These are phyloP conservation scores for Falco columbarius DNA, from an alignment of 2,797 vertebrate genomes.

Conservation along the genomic window DNA sequence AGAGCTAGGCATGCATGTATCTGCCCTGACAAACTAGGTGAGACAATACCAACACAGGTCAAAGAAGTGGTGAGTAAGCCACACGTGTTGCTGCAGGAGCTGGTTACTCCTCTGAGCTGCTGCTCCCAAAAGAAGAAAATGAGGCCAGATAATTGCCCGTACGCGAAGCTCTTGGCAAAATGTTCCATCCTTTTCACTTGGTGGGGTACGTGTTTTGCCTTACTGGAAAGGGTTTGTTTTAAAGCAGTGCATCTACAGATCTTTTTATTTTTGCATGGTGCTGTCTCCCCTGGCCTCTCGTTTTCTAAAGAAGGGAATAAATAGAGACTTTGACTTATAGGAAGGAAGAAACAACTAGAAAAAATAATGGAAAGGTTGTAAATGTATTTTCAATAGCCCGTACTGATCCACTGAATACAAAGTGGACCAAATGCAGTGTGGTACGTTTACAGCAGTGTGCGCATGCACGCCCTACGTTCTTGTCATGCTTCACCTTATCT, in stretches of 20 bases:
- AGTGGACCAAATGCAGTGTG: background rate
- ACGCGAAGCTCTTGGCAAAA: background rate
- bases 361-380: background rate
- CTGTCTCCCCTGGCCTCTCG: background rate
- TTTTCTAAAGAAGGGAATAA: background rate
- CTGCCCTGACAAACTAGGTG: background rate
- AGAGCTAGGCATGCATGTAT: background rate
- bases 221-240: background rate
- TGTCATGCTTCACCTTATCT: background rate
- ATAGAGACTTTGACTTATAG: background rate
- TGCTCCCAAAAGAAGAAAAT: background rate
- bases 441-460: background rate
- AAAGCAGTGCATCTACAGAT: background rate
- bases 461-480: background rate
- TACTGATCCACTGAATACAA: background rate
- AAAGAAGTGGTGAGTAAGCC: background rate
- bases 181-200: background rate
- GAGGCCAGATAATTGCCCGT: background rate
- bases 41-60: background rate
- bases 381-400: background rate
- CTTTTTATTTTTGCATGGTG: background rate
- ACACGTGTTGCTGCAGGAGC: background rate
- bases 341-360: background rate
- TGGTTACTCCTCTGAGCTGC: background rate
- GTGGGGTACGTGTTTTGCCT: background rate